Base-by-base conservation (phyloP, 1,140 invertebrate genomes). In the Cephus cinctus region DNA sequence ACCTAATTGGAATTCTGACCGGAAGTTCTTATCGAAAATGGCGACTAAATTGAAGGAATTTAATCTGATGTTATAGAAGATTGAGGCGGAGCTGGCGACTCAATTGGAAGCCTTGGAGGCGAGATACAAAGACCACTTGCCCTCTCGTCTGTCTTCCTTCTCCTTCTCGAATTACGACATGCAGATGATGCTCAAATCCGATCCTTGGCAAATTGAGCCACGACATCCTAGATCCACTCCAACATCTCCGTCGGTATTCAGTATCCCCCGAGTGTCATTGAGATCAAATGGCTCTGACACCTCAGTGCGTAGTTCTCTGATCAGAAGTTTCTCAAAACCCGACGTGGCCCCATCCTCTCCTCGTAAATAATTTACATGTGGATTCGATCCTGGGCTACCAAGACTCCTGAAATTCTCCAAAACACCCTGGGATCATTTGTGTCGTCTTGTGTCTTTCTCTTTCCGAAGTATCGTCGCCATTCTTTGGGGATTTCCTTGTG, bases 71-170 rank as follows among this genome's bases (percentile, higher is more conserved):
- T 73, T 73, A 52, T 75, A 76, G 74, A 71, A 67, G 57, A 63
- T 76, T 64, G 73, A 75, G 60, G 61, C 65, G 52, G 70, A 69
- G 51, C 65, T 76, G 67, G 64, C 67, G 52, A 51, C 59, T 51
- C 62, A 75, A 65, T 69, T 65, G 68, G 72, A 71, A 53, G 63
- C 64, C 54, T 71, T 75, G 74, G 71, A 73, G 62, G 58, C 60
- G 47, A 63, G 59, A 35, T 75, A 75, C 54, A 64, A 63, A 54
- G 70, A 66, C 57, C 68, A 65, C 66, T 67, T 75, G 39, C 65
- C 69, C 30, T 66, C 66, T 43, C 61, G 65, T 54, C 55, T 68
- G 56, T 65, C 64, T 59, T 60, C 65, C 56, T 58, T 76, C 48
- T 74, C 67, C 56, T 58, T 67, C 51, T 49, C 61, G 18, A 59